phyloP scores from a whole-genome alignment of 92 coral and sea anemone species.

The Diadumene lineata region DNA sequence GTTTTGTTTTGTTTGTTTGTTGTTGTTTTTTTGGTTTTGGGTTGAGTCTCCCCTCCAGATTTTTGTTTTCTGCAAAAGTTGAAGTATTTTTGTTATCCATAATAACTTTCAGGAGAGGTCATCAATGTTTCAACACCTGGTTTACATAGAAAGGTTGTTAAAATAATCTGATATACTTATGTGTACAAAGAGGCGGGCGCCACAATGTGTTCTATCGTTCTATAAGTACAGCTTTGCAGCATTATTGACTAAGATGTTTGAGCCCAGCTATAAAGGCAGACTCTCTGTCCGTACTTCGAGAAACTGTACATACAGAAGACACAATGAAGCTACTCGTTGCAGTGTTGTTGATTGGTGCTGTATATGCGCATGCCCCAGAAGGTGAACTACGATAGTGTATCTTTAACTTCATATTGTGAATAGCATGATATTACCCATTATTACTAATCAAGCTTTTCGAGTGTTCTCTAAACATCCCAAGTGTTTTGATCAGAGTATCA shows the following conservation, averaged over 20 bases:
- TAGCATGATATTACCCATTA: too few relatives aligned
- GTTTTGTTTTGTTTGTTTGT: too few relatives aligned
- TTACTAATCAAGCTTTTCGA: too few relatives aligned
- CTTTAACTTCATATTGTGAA: too few relatives aligned
- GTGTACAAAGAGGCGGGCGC: neutral
- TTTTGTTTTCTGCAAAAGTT: too few relatives aligned
- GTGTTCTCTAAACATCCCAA: too few relatives aligned
- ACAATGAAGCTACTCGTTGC: constrained; percentile 22
- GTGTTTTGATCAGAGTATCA: too few relatives aligned
- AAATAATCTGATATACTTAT: neutral
- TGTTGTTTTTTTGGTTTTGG: too few relatives aligned
- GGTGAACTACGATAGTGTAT: constrained; percentile 8
- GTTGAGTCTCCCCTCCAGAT: too few relatives aligned
- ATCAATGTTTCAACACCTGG: neutral
- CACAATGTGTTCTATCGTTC: neutral
- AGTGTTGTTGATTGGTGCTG: constrained; percentile 21
- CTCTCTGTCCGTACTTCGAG: neutral
- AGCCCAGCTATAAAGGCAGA: neutral
- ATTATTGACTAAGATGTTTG: neutral
- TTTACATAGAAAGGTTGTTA: neutral
- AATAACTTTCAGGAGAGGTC: neutral
- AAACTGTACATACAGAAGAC: neutral
- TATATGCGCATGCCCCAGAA: constrained; percentile 29
- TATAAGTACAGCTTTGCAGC: constrained; percentile 1
- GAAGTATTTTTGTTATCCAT: neutral